Percentiles rank a stretch among this genome's conserved stretches.
Conservation (phyloP, 2,888 invertebrate genomes). For the Lacanobia wlatinum region DNA sequence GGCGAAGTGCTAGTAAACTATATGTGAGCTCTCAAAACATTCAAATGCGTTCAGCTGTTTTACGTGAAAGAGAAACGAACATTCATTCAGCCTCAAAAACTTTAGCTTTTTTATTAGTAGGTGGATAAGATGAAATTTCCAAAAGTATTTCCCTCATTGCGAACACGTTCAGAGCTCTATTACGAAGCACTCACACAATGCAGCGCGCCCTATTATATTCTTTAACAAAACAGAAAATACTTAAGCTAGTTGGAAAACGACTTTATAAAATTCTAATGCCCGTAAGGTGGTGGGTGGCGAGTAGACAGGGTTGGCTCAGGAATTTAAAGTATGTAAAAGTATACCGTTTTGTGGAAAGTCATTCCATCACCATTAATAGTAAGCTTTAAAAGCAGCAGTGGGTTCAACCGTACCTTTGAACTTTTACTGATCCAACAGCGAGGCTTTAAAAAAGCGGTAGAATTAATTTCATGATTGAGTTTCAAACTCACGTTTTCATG, state of each 20-base stretch:
- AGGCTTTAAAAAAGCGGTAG: neutral
- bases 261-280: neutral
- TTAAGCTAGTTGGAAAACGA: neutral
- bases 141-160: neutral
- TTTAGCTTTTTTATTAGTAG: too few relatives aligned
- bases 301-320: neutral
- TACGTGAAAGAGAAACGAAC: too few relatives aligned
- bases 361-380: neutral
- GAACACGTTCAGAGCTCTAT: constrained; percentile 14
- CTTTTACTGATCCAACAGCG: neutral
- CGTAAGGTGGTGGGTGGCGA: neutral
- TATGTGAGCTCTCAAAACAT: too few relatives aligned
- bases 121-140: neutral
- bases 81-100: too few relatives aligned
- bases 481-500: too few relatives aligned
- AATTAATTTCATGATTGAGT: neutral
- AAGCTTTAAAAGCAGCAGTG: too few relatives aligned
- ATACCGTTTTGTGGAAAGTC: neutral
- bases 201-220: neutral
- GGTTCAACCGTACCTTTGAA: too few relatives aligned
- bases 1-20: too few relatives aligned
- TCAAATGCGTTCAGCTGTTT: too few relatives aligned
- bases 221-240: constrained; percentile 8
- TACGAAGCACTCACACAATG: neutral
- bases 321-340: neutral